Base-by-base conservation (phyloP, 2,797 vertebrate species). In the Coluber constrictor region DNA sequence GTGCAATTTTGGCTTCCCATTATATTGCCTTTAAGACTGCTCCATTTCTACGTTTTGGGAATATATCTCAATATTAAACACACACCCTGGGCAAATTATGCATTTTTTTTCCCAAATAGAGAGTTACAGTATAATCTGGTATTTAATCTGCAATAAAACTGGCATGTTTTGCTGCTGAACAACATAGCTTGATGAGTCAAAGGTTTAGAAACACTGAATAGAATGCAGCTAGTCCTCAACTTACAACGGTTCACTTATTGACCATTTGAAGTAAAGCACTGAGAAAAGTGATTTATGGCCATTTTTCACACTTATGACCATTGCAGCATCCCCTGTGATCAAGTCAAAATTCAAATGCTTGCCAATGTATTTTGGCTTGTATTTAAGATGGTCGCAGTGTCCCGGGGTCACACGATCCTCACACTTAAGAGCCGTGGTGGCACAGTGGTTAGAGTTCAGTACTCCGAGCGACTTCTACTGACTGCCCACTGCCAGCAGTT, bases 1-100 rank as follows among this genome's bases (percentile, higher is more conserved):
- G 90, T 92, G 93, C 93, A 96, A 94, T 96, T 94, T 95, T 94
- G 96, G 88, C 91, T 95, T 96, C 94, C 94, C 94, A 90, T 96
- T 95, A 93, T 94, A 94, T 95, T 92, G 90, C 96, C 83, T 93
- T 96, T 96, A 91, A 95, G 92, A 93, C 92, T 94, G 37, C 94
- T 92, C 94, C 93, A 93, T 92, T 95, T 96, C 93, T 93, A 94
- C 90, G 29, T 60, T n/a, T 94, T 94, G 94, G 95, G 92, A 92
- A 90, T 96, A 29, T 92, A 95, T 96, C 95, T 94, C 55, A 90
- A 12, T 90, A 47, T 92, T 37, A 91, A 60, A 37, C 60, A 25
- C 6, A 57, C 86, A 91, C 15, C 47, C 25, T 54, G 79, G 94
- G 66, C 7, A 92, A 92, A 93, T 55, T 88, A 0, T 2, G 2